Evolutionary conservation across 1,140 invertebrate genomes (phyloP).

Genomic region (Andrena cerasifolii): DNA sequence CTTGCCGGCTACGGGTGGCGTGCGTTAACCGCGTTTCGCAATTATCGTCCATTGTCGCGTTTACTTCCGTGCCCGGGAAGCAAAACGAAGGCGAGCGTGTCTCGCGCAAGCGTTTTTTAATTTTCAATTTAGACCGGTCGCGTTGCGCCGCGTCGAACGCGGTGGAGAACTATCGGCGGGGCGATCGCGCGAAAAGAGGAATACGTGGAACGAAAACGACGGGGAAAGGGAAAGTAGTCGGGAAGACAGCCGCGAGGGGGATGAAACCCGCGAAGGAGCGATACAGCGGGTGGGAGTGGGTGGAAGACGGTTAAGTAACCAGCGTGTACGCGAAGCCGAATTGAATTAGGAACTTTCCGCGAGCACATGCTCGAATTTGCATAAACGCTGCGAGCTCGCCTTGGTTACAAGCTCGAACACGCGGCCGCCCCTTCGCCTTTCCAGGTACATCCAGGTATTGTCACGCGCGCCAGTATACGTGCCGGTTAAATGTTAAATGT

Average conservation of each 20-base stretch:
- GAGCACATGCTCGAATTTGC: constrained; percentile 75
- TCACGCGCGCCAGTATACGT: constrained; percentile 41
- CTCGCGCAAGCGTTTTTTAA: not conserved
- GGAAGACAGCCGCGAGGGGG: constrained; percentile 36
- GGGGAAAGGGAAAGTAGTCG: not conserved
- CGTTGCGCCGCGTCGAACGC: too few species aligned
- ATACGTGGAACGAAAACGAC: not conserved
- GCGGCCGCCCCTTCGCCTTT: not conserved
- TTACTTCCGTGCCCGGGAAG: constrained; percentile 11
- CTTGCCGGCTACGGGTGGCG: not conserved
- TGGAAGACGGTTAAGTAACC: constrained; percentile 69
- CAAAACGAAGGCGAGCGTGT: not conserved
- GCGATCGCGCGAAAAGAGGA: not conserved
- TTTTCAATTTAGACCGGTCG: constrained; percentile 19
- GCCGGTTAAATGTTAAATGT: constrained; percentile 44
- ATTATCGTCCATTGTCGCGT: constrained; percentile 42
- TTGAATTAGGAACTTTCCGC: constrained; percentile 75
- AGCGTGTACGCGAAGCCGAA: constrained; percentile 75
- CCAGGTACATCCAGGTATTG: too few species aligned
- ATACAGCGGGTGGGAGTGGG: not conserved
- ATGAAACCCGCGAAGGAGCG: constrained; percentile 47
- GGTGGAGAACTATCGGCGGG: not conserved
- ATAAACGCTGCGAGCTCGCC: constrained; percentile 71
- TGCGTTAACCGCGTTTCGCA: constrained; percentile 32
- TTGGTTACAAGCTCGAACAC: constrained; percentile 46